These are phyloP conservation scores for Pyrochroa serraticornis DNA, from an alignment of 2,888 invertebrate genomes.

Conservation along the genomic window DNA sequence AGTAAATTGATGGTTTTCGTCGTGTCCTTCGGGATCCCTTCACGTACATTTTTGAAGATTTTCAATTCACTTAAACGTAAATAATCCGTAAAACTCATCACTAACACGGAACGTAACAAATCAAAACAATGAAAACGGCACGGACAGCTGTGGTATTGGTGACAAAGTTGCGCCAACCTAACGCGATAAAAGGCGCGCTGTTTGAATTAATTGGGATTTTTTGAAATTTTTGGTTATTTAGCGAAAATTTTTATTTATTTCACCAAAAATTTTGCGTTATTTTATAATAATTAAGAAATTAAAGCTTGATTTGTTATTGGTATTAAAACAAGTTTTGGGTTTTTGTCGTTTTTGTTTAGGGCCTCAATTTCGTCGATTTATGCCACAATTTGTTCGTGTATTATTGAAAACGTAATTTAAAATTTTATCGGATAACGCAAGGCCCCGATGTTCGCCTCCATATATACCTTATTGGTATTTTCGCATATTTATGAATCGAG, in stretches of 20 bases:
- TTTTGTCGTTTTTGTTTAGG: neutral
- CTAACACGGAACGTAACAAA: neutral
- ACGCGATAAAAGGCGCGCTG: too few relatives aligned
- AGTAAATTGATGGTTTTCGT: constrained; percentile 68
- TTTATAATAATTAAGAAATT: too few relatives aligned
- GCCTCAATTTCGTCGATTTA: neutral
- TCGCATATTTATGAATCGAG: constrained; percentile 47
- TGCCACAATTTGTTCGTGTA: constrained; percentile 1
- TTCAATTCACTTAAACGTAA: constrained; percentile 65
- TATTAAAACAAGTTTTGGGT: too few relatives aligned
- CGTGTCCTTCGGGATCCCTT: constrained; percentile 61
- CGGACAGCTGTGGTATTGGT: constrained; percentile 8
- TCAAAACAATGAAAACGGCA: constrained; percentile 4
- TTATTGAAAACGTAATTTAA: constrained; percentile 28
- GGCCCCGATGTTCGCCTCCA: constrained; percentile 18
- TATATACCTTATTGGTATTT: constrained; percentile 48
- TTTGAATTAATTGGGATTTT: too few relatives aligned
- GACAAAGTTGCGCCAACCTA: neutral
- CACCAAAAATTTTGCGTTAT: too few relatives aligned
- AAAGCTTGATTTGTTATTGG: too few relatives aligned
- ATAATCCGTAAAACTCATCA: constrained; percentile 68
- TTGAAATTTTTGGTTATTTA: too few relatives aligned
- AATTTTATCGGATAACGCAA: constrained; percentile 19
- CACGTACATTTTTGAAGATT: constrained; percentile 66
- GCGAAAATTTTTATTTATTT: too few relatives aligned